Conservation (phyloP, 2,113 vertebrate species). For the Brachypodius melanocephalos region DNA sequence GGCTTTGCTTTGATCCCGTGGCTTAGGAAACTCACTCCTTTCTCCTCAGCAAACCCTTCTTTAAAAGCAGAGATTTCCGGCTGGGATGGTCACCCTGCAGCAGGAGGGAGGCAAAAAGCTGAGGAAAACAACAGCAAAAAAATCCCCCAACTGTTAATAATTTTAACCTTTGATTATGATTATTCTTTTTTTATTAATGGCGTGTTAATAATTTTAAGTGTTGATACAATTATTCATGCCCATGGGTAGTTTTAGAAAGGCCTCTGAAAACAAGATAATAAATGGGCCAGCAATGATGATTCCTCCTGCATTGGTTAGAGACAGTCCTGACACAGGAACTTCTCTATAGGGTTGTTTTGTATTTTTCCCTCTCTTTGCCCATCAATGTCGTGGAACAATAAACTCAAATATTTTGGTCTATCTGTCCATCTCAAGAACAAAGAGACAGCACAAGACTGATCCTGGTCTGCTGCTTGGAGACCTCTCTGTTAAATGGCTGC, state of each 20-base stretch:
- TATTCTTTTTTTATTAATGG: neutral
- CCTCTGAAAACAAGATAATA: neutral
- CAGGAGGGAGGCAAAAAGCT: neutral
- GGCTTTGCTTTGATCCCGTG: constrained; percentile 69
- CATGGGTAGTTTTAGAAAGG: neutral
- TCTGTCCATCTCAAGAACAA: neutral
- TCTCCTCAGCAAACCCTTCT: constrained; percentile 63
- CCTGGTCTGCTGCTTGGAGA: neutral
- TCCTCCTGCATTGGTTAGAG: neutral
- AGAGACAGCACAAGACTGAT: neutral
- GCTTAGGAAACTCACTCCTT: constrained; percentile 71
- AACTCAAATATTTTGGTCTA: neutral
- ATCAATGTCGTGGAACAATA: neutral
- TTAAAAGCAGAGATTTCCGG: constrained; percentile 60
- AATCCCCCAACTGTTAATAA: neutral
- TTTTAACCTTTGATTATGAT: constrained; percentile 15
- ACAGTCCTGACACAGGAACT: neutral
- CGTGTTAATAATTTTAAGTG: constrained; percentile 21
- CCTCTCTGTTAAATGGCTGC: neutral
- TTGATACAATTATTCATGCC: neutral
- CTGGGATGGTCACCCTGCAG: neutral
- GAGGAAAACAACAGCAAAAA: neutral
- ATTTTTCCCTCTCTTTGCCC: neutral
- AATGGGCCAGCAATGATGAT: neutral
- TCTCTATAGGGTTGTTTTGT: neutral